These are phyloP conservation scores for Nephrotoma guestfalica DNA, from an alignment of 2,888 invertebrate species.

Conservation along the genomic window DNA sequence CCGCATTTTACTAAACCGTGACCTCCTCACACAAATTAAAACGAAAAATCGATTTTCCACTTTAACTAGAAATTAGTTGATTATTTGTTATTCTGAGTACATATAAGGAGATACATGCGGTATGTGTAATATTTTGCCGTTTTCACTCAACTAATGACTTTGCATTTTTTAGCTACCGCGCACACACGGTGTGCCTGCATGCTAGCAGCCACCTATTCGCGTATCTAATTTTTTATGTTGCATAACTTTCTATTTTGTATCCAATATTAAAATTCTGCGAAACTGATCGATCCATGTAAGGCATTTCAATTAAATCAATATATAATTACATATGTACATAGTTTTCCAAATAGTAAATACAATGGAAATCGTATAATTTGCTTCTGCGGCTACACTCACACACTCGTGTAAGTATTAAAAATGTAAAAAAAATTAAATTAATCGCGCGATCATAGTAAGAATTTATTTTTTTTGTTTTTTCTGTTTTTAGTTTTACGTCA, in stretches of 20 bases:
- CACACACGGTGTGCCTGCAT: not conserved
- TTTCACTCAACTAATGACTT: not conserved
- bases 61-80: not conserved
- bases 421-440: not conserved
- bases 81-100: not conserved
- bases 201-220: not conserved
- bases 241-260: not conserved
- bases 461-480: not conserved
- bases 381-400: not conserved
- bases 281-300: not conserved
- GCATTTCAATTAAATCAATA: not conserved
- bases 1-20: not conserved
- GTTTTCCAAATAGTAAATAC: not conserved
- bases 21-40: not conserved
- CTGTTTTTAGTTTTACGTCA: not conserved
- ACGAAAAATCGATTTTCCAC: not conserved
- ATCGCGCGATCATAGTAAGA: not conserved
- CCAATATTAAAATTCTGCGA: not conserved
- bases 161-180: not conserved
- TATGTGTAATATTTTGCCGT: not conserved
- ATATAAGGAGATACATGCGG: not conserved
- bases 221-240: not conserved
- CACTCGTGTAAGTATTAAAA: not conserved
- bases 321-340: not conserved
- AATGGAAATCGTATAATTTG: not conserved